Evolutionary conservation across 1,140 invertebrate genomes (phyloP), one percentile per base, ranked within the genome.

Genomic region (Sycobia sp.): DNA sequence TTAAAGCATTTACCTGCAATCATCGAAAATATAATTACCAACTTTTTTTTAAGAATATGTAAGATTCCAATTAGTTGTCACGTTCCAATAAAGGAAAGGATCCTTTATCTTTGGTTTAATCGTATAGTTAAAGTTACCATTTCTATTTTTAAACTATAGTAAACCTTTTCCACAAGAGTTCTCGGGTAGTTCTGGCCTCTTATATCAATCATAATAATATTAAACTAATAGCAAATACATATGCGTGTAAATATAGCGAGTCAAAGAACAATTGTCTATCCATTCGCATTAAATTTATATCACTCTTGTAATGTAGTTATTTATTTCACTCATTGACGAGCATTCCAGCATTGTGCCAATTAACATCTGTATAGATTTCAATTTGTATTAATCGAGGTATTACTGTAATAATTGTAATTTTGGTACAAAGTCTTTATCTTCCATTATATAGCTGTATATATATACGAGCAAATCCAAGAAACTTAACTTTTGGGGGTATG

Each of bases 91-190:
- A 61, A 34, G 22, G 13, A 49, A 49, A 62, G 11, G 39, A 46
- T 55, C 18, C 16, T 62, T 18, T 47, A 62, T 38, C 11, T 18
- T 41, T 41, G 14, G 16, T 49, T 47, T 39, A 8, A 49, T 46
- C 14, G 25, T 55, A 39, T n/a, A n/a, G n/a, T n/a, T n/a, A 20
- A 55, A 55, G 60, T 62, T 62, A 62, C 60, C 60, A 62, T 62
- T 51, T 54, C 41, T 54, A 34, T 63, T 43, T n/a, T n/a, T n/a
- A n/a, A n/a, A n/a, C n/a, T n/a, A n/a, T 27, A 57, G 22, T n/a
- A 27, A 49, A 13, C 13, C 22, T 36, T 25, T 46, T 47, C 20
- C 50, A 16, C 34, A 29, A 4, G 14, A 54, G 47, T 50, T 36
- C 14, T 47, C 39, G 27, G 25, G 36, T 57, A 23, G n/a, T n/a